Conservation (phyloP, 2,113 vertebrate genomes). For the Jaculus jaculus region DNA sequence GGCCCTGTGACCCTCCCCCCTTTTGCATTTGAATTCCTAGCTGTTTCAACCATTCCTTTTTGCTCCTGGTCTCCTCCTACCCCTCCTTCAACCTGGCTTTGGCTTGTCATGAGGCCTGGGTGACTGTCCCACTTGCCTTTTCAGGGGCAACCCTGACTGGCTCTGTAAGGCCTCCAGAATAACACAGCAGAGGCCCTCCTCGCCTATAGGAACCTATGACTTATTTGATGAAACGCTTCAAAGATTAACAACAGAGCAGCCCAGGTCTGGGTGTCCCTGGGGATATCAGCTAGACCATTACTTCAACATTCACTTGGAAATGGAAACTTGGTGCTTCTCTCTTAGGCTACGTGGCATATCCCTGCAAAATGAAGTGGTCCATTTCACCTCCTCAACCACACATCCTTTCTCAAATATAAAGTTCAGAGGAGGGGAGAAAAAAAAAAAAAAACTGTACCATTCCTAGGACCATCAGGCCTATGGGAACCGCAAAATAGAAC, state of each 20-base stretch:
- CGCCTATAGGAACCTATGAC: not conserved
- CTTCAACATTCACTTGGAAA: not conserved
- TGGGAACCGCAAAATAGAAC: not conserved
- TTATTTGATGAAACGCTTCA: not conserved
- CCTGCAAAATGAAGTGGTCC: not conserved
- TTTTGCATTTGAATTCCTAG: not conserved
- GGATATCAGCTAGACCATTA: not conserved
- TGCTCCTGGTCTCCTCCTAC: accelerated
- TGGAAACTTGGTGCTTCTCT: not conserved
- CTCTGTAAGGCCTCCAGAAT: not conserved
- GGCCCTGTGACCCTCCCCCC: not conserved
- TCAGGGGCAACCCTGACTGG: not conserved
- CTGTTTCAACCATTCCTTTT: not conserved
- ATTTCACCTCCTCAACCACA: not conserved
- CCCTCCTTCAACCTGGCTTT: not conserved
- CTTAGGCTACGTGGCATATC: not conserved
- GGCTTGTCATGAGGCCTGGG: accelerated
- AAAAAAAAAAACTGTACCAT: not conserved
- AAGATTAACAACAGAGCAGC: not conserved
- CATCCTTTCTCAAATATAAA: not conserved
- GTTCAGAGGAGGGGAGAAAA: not conserved
- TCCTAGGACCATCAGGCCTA: too few relatives aligned
- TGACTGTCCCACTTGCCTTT: not conserved
- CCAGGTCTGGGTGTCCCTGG: not conserved
- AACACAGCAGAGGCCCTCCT: not conserved